A percentile compares a stretch with the other conserved stretches of the same genome.
Conservation (phyloP, 2,888 invertebrate species). For the Allygus modestus region DNA sequence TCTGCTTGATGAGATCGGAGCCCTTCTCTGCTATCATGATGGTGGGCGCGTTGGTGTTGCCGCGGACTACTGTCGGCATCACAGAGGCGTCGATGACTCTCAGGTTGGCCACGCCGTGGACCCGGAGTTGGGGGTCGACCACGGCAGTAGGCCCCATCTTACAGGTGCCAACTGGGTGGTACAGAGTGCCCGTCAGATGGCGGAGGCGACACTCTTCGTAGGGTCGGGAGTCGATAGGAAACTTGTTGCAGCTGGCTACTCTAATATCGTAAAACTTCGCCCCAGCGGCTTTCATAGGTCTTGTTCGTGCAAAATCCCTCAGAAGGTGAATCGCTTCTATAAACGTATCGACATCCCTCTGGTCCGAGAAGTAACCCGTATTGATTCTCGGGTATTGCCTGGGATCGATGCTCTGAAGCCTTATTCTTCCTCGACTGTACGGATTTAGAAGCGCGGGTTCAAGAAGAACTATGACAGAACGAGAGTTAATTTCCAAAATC, state of each 20-base stretch:
- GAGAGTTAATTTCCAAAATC: slow-evolving; percentile 54
- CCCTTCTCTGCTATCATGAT: slow-evolving; percentile 74
- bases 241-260: slow-evolving; percentile 77
- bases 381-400: slow-evolving; percentile 66
- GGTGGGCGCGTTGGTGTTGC: slow-evolving; percentile 78
- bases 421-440: slow-evolving; percentile 67
- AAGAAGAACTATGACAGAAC: slow-evolving; percentile 68
- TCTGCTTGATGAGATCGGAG: too few relatives aligned
- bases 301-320: slow-evolving; percentile 67
- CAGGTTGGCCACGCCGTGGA: slow-evolving; percentile 77
- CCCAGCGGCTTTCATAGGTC: slow-evolving; percentile 67
- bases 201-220: slow-evolving; percentile 80
- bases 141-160: slow-evolving; percentile 81
- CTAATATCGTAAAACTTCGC: slow-evolving; percentile 76
- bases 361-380: slow-evolving; percentile 67
- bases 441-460: slow-evolving; percentile 74
- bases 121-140: too few relatives aligned
- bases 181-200: slow-evolving; percentile 77
- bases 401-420: slow-evolving; percentile 67
- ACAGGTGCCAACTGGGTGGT: slow-evolving; percentile 84
- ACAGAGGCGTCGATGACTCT: slow-evolving; percentile 77
- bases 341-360: slow-evolving; percentile 66
- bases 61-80: slow-evolving; percentile 78
- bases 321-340: slow-evolving; percentile 69
- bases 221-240: slow-evolving; percentile 53